Conservation (phyloP, 2,797 vertebrate genomes). For the Cynodonichthys magdalenae region DNA sequence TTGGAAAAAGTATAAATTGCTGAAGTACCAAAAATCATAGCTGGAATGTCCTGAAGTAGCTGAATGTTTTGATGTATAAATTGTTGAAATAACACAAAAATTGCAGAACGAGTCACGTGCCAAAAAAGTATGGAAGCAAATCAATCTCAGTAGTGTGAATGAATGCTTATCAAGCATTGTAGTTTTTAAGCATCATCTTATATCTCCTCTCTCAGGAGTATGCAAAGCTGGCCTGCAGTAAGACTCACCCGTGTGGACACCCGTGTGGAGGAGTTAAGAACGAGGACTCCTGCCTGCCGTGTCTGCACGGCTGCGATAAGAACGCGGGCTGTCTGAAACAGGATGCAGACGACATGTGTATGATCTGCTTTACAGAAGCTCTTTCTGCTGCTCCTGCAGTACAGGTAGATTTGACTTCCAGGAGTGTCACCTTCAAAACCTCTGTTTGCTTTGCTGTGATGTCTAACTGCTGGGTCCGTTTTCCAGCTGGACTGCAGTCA, state of each 20-base stretch:
- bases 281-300: constrained; percentile 93
- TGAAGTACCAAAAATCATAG: too few relatives aligned
- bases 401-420: constrained; percentile 83
- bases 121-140: not conserved
- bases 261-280: constrained; percentile 97
- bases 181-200: not conserved
- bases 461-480: constrained; percentile 23
- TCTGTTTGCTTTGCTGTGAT: not conserved
- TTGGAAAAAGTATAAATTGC: too few relatives aligned
- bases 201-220: constrained; percentile 84
- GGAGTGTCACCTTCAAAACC: not conserved
- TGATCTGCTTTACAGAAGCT: constrained; percentile 99
- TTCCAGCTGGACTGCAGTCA: constrained; percentile 97
- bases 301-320: constrained; percentile 96
- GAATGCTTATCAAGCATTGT: too few relatives aligned
- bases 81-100: too few relatives aligned
- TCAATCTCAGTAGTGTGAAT: not conserved
- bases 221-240: constrained; percentile 95
- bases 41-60: too few relatives aligned
- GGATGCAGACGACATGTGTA: constrained; percentile 99
- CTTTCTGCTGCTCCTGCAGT: constrained; percentile 97
- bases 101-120: too few relatives aligned
- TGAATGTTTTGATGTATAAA: too few relatives aligned
- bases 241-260: constrained; percentile 95
- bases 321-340: constrained; percentile 90